These are phyloP conservation scores for Psettodes erumei DNA, from an alignment of 2,113 vertebrate genomes.

Conservation along the genomic window DNA sequence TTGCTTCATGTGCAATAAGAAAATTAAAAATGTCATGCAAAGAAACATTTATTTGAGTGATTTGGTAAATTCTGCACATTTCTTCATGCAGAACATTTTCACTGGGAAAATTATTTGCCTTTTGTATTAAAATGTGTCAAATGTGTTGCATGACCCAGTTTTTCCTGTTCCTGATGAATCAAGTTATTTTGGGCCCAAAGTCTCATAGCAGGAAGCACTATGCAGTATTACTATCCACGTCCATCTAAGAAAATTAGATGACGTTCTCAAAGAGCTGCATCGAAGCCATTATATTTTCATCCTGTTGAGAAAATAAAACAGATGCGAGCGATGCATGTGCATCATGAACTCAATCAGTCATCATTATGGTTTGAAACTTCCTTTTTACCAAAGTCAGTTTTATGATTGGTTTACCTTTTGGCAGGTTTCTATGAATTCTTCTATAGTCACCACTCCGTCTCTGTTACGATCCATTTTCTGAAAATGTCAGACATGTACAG, in stretches of 20 bases:
- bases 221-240: not conserved
- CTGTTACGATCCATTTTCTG: slow-evolving; percentile 89
- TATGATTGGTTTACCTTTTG: slow-evolving; percentile 86
- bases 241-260: slow-evolving; percentile 82
- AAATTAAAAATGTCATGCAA: slow-evolving; percentile 55
- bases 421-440: slow-evolving; percentile 96
- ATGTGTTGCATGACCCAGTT: slow-evolving; percentile 19
- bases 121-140: slow-evolving; percentile 23
- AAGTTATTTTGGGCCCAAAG: slow-evolving; percentile 11
- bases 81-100: slow-evolving; percentile 25
- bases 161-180: slow-evolving; percentile 15
- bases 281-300: slow-evolving; percentile 95
- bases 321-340: not conserved
- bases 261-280: slow-evolving; percentile 97
- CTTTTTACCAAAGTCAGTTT: not conserved
- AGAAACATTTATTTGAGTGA: slow-evolving; percentile 22
- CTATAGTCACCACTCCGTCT: slow-evolving; percentile 94
- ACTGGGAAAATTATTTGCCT: not conserved
- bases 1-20: slow-evolving; percentile 34
- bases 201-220: slow-evolving; percentile 34
- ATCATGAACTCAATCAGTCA: not conserved
- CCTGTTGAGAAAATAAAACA: slow-evolving; percentile 83
- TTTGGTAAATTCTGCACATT: slow-evolving; percentile 24
- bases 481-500: slow-evolving; percentile 32
- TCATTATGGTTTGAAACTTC: not conserved